Evolutionary conservation across 2,888 invertebrate genomes (phyloP).

Genomic region (Tachina lurida): DNA sequence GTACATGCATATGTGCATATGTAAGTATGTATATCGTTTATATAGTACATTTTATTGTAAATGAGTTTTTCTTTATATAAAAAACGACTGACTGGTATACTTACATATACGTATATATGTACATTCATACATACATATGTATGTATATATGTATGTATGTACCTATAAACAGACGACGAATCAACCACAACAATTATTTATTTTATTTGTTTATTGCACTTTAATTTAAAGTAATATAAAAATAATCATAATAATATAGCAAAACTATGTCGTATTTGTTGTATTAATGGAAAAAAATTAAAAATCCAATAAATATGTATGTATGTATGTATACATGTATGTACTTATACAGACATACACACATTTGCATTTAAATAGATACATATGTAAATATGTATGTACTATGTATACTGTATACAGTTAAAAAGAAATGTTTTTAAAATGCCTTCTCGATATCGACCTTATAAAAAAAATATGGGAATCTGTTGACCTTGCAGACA

Average conservation of each 20-base stretch:
- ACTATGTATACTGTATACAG: not conserved
- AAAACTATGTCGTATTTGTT: slow-evolving; percentile 32
- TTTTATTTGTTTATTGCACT: slow-evolving; percentile 70
- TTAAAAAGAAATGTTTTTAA: not conserved
- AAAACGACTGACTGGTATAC: slow-evolving; percentile 5
- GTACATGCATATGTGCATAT: not conserved
- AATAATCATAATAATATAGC: slow-evolving; percentile 30
- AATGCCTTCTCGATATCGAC: no score
- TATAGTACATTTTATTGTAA: slow-evolving; percentile 15
- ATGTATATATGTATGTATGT: not conserved
- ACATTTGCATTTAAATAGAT: no score
- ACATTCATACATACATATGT: not conserved
- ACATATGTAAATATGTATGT: not conserved
- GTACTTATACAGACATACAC: no score
- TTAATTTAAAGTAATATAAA: slow-evolving; percentile 49
- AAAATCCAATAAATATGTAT: not conserved
- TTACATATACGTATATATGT: not conserved
- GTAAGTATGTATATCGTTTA: slow-evolving; percentile 2
- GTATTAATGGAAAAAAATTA: slow-evolving; percentile 21
- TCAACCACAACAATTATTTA: slow-evolving; percentile 68
- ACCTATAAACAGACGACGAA: slow-evolving; percentile 51
- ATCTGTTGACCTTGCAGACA: no score
- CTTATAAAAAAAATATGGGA: no score
- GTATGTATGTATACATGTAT: not conserved
- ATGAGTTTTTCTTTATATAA: slow-evolving; percentile 34